A percentile compares a stretch with the other conserved stretches of the same genome.
These are phyloP conservation scores for Lophura nycthemera DNA, from an alignment of 2,113 vertebrate genomes.

Conservation along the genomic window DNA sequence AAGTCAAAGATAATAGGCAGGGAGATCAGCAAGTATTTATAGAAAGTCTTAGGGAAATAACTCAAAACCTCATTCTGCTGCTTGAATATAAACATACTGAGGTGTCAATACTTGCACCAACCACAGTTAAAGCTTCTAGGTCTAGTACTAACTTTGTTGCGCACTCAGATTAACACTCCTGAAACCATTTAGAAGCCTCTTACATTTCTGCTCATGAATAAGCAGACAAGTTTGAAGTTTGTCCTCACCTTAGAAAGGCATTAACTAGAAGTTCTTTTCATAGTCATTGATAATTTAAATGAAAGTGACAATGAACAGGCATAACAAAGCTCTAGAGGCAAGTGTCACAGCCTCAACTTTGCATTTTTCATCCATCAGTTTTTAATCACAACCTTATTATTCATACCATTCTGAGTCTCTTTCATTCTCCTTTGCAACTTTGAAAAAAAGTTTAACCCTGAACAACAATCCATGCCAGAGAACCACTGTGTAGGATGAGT, in stretches of 20 bases:
- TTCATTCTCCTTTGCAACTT: background rate
- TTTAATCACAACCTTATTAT: constrained; percentile 7
- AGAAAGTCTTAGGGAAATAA: background rate
- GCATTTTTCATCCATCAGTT: background rate
- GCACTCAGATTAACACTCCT: background rate
- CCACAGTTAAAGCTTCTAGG: background rate
- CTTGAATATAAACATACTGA: background rate
- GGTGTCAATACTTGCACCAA: background rate
- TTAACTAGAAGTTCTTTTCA: background rate
- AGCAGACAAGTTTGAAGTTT: background rate
- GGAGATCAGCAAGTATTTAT: background rate
- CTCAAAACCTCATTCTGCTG: background rate
- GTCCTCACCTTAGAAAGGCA: background rate
- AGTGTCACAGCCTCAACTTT: background rate
- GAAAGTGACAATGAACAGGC: background rate
- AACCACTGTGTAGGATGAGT: background rate
- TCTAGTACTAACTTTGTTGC: background rate
- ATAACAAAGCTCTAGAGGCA: background rate
- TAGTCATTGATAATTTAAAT: background rate
- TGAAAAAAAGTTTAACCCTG: background rate
- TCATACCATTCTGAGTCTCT: background rate
- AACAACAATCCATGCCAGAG: background rate
- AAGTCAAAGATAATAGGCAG: background rate
- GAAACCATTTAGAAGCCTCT: background rate
- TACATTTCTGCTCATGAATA: background rate